Percentiles rank a stretch among this genome's conserved stretches.
Conservation (phyloP, 2,888 invertebrate species). For the Synanthedon tipuliformis region DNA sequence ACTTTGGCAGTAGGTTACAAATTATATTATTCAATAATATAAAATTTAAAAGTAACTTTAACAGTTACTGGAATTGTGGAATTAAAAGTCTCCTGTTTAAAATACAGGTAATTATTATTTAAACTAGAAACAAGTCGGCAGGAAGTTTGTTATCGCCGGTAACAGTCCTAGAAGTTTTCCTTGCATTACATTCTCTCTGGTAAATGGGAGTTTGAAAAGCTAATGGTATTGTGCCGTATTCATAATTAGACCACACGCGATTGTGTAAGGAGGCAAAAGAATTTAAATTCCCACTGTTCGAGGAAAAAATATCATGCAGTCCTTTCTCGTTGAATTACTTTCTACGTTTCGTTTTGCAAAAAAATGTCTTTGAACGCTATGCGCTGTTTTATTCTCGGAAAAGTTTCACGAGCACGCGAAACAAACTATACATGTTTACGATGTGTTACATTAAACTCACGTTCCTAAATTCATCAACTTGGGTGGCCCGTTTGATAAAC, state of each 20-base stretch:
- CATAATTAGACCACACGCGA: slow-evolving; percentile 69
- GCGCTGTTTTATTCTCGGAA: slow-evolving; percentile 52
- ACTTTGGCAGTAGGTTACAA: too few species aligned
- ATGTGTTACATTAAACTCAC: slow-evolving; percentile 55
- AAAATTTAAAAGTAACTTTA: too few species aligned
- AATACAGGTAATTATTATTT: not conserved
- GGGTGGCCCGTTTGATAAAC: slow-evolving; percentile 57
- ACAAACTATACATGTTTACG: slow-evolving; percentile 47
- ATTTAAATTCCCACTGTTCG: slow-evolving; percentile 59
- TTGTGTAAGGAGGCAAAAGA: slow-evolving; percentile 49
- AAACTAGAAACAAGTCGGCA: slow-evolving; percentile 24
- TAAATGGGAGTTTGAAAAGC: slow-evolving; percentile 25
- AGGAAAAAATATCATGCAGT: slow-evolving; percentile 57
- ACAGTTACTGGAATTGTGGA: too few species aligned
- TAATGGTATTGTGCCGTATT: slow-evolving; percentile 34
- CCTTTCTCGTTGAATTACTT: slow-evolving; percentile 43
- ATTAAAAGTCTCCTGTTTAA: not conserved
- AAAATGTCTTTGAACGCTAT: slow-evolving; percentile 57
- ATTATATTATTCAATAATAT: too few species aligned
- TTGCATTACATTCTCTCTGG: slow-evolving; percentile 34
- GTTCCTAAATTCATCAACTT: slow-evolving; percentile 51
- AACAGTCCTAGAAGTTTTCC: slow-evolving; percentile 37
- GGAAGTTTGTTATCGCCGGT: slow-evolving; percentile 31
- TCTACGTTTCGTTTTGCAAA: slow-evolving; percentile 51
- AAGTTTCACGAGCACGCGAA: slow-evolving; percentile 40